Evolutionary conservation across 2,797 vertebrate genomes (phyloP), one percentile per base, ranked within the genome.

Genomic region (Luscinia luscinia): DNA sequence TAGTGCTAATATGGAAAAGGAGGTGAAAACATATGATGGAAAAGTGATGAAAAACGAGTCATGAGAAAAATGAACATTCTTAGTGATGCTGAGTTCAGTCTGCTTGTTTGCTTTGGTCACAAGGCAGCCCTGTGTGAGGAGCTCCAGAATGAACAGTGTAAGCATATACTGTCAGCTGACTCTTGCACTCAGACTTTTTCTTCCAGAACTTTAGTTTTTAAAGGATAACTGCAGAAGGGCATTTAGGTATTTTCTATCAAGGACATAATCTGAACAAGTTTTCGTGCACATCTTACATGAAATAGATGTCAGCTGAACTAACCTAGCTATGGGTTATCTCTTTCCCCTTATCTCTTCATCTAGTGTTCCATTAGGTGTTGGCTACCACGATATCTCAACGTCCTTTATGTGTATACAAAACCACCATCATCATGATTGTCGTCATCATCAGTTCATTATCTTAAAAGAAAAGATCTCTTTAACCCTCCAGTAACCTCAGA

Each of bases 381-480:
- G 32, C 52, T 66, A 41, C 70, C 61, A 8, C 34, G 59, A 6
- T 83, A 70, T 59, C 67, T 94, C 76, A 82, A 5, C 75, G 73
- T 48, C 67, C 93, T 94, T 94, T 75, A 46, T 73, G 67, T 87
- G 46, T 74, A 45, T 49, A 84, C 59, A 89, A 84, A 77, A 4
- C 49, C 62, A 46, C 20, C 34, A 78, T 92, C 59, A 69, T 89
- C 74, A 66, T 69, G 48, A 74, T 27, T 46, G 61, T 73, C 72
- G 66, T 84, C 77, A 79, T 67, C 72, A 88, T 23, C 79, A 34
- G 11, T 32, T 83, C 27, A 18, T 82, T 93, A 90, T 90, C 94
- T 94, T 86, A 27, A 93, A 93, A 75, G 27, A 74, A 94, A 89
- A 82, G 19, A 89, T 90, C 73, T 84, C 45, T 92, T 83, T 68